Base-by-base conservation (phyloP, 2,888 invertebrate genomes). In the Dioctria rufipes region DNA sequence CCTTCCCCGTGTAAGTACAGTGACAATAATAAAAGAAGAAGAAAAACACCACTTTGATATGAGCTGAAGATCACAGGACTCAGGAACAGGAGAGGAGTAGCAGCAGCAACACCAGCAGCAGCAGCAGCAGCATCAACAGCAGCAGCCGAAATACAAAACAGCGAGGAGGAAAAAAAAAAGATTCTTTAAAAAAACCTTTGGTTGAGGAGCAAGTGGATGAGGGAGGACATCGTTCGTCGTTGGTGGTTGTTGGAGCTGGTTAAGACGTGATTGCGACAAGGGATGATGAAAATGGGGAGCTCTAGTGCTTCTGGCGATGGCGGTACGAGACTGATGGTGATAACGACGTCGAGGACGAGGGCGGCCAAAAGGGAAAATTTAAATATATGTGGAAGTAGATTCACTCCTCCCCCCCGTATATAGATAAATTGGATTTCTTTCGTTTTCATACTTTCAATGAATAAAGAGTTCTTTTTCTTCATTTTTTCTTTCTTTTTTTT, bases 391-490 rank as follows among this genome's bases (percentile, higher is more conserved):
- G 25, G 39, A 37, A 61, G 65, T 13, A 78, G 65, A 65, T 39
- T 65, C n/a, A 39, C 58, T n/a, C 37, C 54, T 39, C 39, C 40
- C 58, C n/a, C 39, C 54, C 51, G 5, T 9, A n/a, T 46, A 79
- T 46, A 67, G 67, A 79, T 79, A 79, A 79, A 79, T 79, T 79
- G 79, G 79, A 79, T 79, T 79, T 79, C 60, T 79, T 67, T 60
- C 77, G 77, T 77, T 77, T 77, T 77, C 77, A 77, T 77, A 77
- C 77, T 77, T 77, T 63, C 63, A 77, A 63, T 42, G 77, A 77
- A 63, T 77, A 77, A 77, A 63, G 63, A 49, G 4, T 61, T 63
- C n/a, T 46, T 73, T 58, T 11, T 46, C 5, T 42, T 25, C 42
- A 5, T 39, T 46, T 79, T 67, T 60, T 11, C 46, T 5, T 13